phyloP scores from a whole-genome alignment of 2,113 vertebrate genomes.

The Odocoileus virginianus region DNA sequence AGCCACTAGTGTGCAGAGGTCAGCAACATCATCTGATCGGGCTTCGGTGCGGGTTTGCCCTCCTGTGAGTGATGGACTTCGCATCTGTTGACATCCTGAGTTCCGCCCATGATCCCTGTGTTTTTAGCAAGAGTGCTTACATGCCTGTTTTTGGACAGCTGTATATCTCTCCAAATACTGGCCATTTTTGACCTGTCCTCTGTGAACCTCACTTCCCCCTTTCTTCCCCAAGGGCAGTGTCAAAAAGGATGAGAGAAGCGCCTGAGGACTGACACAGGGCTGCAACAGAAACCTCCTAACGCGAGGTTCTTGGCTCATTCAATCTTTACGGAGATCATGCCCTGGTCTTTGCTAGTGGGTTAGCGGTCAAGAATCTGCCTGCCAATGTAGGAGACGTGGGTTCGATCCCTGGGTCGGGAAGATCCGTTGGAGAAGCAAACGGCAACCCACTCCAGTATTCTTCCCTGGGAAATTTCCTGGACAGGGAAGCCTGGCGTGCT shows the following conservation, averaged over 20 bases:
- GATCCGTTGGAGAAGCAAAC: not conserved
- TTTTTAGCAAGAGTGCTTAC: not conserved
- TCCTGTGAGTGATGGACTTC: fast-evolving
- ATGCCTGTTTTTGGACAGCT: not conserved
- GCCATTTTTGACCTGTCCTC: not conserved
- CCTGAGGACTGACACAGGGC: fast-evolving
- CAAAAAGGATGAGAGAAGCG: not conserved
- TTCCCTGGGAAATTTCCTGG: not conserved
- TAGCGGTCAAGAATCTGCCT: not conserved
- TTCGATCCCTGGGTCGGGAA: not conserved
- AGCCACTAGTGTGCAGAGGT: not conserved
- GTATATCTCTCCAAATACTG: not conserved
- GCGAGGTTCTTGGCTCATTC: not conserved
- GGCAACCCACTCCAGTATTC: not conserved
- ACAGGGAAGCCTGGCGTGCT: not conserved
- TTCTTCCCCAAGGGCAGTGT: not conserved
- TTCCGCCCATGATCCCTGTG: fast-evolving
- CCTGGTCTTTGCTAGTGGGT: not conserved
- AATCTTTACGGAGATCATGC: not conserved
- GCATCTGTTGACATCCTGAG: no score
- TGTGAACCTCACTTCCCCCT: not conserved
- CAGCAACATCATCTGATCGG: not conserved
- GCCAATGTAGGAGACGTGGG: not conserved
- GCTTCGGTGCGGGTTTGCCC: fast-evolving
- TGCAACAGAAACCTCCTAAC: not conserved